Conservation (phyloP, 2,888 invertebrate species). For the Nezara viridula region DNA sequence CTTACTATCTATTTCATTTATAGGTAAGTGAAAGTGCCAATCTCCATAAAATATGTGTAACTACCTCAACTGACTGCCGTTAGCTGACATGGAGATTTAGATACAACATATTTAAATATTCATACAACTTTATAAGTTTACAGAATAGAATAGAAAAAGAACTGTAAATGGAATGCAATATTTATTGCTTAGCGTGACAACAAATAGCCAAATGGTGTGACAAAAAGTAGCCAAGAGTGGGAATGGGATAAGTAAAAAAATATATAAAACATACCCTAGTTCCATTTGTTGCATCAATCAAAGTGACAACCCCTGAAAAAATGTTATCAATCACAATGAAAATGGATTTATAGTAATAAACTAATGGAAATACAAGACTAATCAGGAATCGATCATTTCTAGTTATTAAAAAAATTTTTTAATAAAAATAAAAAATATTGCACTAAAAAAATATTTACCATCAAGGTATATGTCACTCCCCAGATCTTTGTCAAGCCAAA, state of each 20-base stretch:
- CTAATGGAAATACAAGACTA: neutral
- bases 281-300: slow-evolving; percentile 72
- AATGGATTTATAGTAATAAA: neutral
- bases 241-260: too few relatives aligned
- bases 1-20: too few relatives aligned
- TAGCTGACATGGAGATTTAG: too few relatives aligned
- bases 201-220: too few relatives aligned
- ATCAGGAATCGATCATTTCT: neutral
- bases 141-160: neutral
- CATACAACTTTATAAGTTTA: neutral
- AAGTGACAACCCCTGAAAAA: slow-evolving; percentile 70
- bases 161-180: neutral
- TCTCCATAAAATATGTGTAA: too few relatives aligned
- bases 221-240: too few relatives aligned
- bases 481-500: slow-evolving; percentile 74
- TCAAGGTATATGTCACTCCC: slow-evolving; percentile 74
- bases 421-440: neutral
- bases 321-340: slow-evolving; percentile 63
- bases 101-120: too few relatives aligned
- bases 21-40: too few relatives aligned
- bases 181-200: neutral
- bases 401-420: neutral
- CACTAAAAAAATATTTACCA: slow-evolving; percentile 68
- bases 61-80: too few relatives aligned
- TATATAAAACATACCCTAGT: slow-evolving; percentile 68